Evolutionary conservation across 2,797 vertebrate species (phyloP), one percentile per base, ranked within the genome.

Genomic region (Molossus molossus): DNA sequence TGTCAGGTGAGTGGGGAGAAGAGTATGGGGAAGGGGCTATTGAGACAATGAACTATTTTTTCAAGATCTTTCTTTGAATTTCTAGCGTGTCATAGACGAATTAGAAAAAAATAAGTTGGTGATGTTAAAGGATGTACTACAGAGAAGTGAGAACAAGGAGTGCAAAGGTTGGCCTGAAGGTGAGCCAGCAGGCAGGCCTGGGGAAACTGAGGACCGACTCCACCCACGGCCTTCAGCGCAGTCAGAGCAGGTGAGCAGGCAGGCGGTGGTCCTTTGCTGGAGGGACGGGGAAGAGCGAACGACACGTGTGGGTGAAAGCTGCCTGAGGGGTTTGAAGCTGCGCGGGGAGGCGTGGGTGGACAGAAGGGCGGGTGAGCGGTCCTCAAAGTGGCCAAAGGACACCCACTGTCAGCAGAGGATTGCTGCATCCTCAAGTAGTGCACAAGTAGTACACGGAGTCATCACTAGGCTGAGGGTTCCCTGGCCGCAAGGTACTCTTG

Each of bases 41-140:
- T 57, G 8, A 57, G 45, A 62, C 14, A n/a, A 69, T 65, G 48
- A 89, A 15, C 53, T 79, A 57, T 55, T 88, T 64, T 83, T 82
- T 72, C 33, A 62, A 60, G 29, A 45, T 55, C 76, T 94, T 91
- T 53, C 64, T 84, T 18, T 79, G 76, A 86, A 77, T 70, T 88
- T 62, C 60, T 50, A 55, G 75, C 50, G 29, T 85, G 69, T 33
- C 80, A 91, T 2, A 53, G 33, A 23, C 48, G 73, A 90, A 37
- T 64, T 87, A 57, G 3, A 67, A 80, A 65, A 67, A 87, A 77
- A 53, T 18, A 25, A 23, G 55, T 40, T 11, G 20, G 67, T 37
- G 33, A 57, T 13, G 8, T 55, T 37, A 76, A 93, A 65, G 73
- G 72, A 37, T 37, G 50, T 84, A n/a, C 20, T 45, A 69, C 23